Conservation (phyloP, 2,113 vertebrate species). For the Dicerorhinus sumatrensis region DNA sequence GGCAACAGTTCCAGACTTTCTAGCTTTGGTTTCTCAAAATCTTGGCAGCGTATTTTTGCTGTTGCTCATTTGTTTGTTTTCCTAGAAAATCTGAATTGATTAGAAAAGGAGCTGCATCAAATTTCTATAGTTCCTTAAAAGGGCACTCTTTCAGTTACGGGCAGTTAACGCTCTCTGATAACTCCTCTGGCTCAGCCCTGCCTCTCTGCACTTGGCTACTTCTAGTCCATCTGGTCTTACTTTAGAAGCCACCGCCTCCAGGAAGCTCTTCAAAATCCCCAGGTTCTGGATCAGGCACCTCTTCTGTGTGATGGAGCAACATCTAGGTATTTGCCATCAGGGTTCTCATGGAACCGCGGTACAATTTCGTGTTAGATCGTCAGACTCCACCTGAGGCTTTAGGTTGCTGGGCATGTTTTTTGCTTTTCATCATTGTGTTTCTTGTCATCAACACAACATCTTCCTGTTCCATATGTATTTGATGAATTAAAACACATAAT, state of each 20-base stretch:
- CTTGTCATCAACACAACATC: not conserved
- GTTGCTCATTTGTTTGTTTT: not conserved
- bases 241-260: not conserved
- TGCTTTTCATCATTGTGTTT: not conserved
- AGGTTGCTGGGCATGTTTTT: not conserved
- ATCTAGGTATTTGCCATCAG: not conserved
- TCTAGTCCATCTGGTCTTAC: not conserved
- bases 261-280: not conserved
- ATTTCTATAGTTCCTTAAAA: not conserved
- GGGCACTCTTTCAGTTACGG: not conserved
- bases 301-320: not conserved
- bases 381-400: not conserved
- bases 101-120: not conserved
- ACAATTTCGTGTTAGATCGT: not conserved
- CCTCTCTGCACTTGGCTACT: not conserved
- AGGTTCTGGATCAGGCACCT: not conserved
- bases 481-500: not conserved
- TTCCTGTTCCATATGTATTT: not conserved
- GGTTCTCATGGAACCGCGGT: not conserved
- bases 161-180: not conserved
- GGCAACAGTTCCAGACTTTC: not conserved
- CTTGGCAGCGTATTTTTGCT: not conserved
- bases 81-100: not conserved
- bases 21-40: not conserved
- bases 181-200: rapidly evolving